phyloP scores from a whole-genome alignment of 1,140 invertebrate species.

The Calycopis cecrops region DNA sequence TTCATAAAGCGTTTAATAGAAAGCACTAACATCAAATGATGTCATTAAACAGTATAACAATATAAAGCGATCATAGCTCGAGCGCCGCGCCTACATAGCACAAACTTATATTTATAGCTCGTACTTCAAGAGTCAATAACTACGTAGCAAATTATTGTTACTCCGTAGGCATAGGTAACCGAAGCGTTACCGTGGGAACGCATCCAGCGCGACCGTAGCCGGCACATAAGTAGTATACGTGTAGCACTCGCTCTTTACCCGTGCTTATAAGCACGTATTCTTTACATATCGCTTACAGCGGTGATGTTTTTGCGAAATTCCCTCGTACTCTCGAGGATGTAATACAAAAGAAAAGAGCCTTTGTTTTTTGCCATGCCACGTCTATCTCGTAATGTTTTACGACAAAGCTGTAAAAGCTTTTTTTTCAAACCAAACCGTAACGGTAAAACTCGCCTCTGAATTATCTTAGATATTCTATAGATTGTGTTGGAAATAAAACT shows the following conservation, averaged over 20 bases:
- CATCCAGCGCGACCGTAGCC: conserved; percentile 28
- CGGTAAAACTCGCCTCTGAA: neutral
- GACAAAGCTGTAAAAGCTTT: neutral
- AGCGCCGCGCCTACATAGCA: conserved; percentile 30
- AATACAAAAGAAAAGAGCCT: conserved; percentile 12
- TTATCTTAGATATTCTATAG: no score
- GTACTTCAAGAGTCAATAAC: conserved; percentile 49
- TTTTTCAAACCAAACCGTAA: neutral
- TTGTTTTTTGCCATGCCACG: conserved; percentile 5
- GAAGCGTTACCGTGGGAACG: conserved; percentile 62
- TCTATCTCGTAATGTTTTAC: conserved; percentile 13
- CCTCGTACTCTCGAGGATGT: conserved; percentile 11
- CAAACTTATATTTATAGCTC: conserved; percentile 46
- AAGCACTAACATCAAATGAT: conserved; percentile 23
- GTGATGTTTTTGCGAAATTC: conserved; percentile 20
- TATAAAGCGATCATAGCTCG: conserved; percentile 28
- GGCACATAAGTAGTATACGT: conserved; percentile 14
- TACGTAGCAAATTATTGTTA: conserved; percentile 56
- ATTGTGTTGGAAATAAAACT: conserved; percentile 14
- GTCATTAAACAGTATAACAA: conserved; percentile 30
- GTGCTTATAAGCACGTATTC: conserved; percentile 20
- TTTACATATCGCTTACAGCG: conserved; percentile 26
- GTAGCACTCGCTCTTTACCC: conserved; percentile 6
- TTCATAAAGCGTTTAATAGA: neutral
- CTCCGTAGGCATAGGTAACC: conserved; percentile 33